phyloP scores from a whole-genome alignment of 2,797 vertebrate genomes.

The Danio tinwini region DNA sequence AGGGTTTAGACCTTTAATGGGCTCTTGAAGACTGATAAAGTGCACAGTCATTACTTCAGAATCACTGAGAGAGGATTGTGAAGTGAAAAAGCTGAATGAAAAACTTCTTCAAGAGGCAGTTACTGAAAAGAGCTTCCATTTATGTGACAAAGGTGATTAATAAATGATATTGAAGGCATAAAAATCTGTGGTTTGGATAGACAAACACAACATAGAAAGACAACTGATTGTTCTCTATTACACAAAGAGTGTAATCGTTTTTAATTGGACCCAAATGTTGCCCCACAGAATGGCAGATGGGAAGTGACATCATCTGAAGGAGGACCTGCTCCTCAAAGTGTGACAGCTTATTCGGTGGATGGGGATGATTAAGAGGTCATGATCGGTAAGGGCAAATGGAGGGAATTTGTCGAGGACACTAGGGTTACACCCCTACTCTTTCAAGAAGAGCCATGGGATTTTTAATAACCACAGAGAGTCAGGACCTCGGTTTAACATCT shows the following conservation, averaged over 20 bases:
- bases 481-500: too few relatives aligned
- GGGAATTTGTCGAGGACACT: too few relatives aligned
- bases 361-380: too few relatives aligned
- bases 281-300: neutral
- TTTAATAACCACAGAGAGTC: too few relatives aligned
- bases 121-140: neutral
- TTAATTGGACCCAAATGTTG: slow-evolving; percentile 17
- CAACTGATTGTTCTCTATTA: slow-evolving; percentile 1
- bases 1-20: slow-evolving; percentile 16
- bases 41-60: slow-evolving; percentile 26
- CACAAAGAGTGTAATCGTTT: slow-evolving; percentile 21
- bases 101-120: neutral
- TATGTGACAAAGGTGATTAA: slow-evolving; percentile 7
- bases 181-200: neutral
- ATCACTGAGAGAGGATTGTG: neutral
- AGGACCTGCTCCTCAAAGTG: neutral
- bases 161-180: neutral
- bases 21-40: slow-evolving; percentile 45
- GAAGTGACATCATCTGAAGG: neutral
- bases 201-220: neutral
- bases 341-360: too few relatives aligned
- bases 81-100: neutral
- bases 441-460: too few relatives aligned
- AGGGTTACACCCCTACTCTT: too few relatives aligned
- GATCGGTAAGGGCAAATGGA: too few relatives aligned